Base-by-base conservation (phyloP, 2,888 invertebrate genomes). In the Leucoma salicis region DNA sequence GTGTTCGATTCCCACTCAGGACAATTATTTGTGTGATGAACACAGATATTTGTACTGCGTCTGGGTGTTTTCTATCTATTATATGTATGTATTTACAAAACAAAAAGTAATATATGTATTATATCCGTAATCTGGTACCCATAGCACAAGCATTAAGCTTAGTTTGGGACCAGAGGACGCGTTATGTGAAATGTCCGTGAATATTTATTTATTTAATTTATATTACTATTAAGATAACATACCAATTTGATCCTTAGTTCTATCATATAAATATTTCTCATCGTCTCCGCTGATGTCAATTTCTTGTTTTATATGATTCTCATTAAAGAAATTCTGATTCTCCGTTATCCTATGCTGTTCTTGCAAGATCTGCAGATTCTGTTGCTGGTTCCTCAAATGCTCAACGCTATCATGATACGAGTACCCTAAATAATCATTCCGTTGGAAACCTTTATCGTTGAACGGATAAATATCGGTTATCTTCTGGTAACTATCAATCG, bases 241-340 rank as follows among this genome's bases (percentile, higher is more conserved):
- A 81, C 79, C 81, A 15, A 74, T 44, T 5, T 72, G 75, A 1
- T 84, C 83, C 63, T 85, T 87, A 27, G 57, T 70, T 39, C 78
- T 39, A 3, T 86, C 84, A 36, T 82, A 88, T 27, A 73, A 8
- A 39, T 74, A 83, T 33, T 83, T 84, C 0, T 85, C 86, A 1
- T 88, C 88, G 0, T 87, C 88, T 0, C 55, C 65, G 0, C 63
- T 73, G 1, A 82, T 68, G 34, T 87, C 85, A 1, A 82, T 71
- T 27, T 87, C 88, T 13, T 82, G 84, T 27, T 89, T 89, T 63
- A 89, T 88, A 39, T 80, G 80, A 13, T 67, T 80, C 24, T 86
- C 88, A 31, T 78, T 80, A 39, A 85, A 87, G 25, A 85, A 85
- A 15, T 78, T 82, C 60, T 83, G 85, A 24, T 76, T 82, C 25